Conservation (phyloP, 1,140 invertebrate species). For the Drosophila jambulina region DNA sequence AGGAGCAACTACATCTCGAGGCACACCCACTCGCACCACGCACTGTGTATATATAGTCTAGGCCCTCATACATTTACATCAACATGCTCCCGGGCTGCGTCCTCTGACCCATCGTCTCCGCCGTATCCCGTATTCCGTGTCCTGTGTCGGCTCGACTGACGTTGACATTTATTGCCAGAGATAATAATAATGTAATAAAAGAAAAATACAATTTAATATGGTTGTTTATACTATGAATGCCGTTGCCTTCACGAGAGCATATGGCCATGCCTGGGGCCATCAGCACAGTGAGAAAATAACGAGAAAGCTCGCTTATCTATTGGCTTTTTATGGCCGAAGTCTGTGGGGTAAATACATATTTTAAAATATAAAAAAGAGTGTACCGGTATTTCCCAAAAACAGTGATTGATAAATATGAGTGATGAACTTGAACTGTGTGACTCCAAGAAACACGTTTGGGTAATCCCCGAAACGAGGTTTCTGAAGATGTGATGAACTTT, state of each 20-base stretch:
- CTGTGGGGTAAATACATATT: neutral
- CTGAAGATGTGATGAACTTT: conserved; percentile 5
- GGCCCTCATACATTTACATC: conserved; percentile 44
- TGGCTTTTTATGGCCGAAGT: neutral
- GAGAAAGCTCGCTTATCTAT: conserved; percentile 1
- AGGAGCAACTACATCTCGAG: conserved; percentile 24
- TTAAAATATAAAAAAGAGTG: too few relatives aligned
- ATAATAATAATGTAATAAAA: conserved; percentile 84
- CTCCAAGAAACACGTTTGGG: conserved; percentile 1
- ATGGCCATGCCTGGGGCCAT: conserved; percentile 35
- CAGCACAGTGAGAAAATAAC: conserved; percentile 29
- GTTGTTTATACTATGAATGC: conserved; percentile 77
- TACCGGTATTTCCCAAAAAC: neutral
- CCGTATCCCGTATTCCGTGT: conserved; percentile 51
- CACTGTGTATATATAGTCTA: conserved; percentile 44
- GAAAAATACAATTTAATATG: conserved; percentile 84
- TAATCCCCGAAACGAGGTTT: conserved; percentile 3
- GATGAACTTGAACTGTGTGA: conserved; percentile 7
- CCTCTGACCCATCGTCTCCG: conserved; percentile 33
- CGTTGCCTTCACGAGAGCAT: conserved; percentile 30
- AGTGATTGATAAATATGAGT: conserved; percentile 4
- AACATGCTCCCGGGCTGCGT: conserved; percentile 39
- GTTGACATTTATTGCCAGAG: conserved; percentile 84
- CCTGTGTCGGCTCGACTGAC: conserved; percentile 76
- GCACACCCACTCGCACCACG: conserved; percentile 31